A percentile compares a stretch with the other conserved stretches of the same genome.
Conservation (phyloP, 2,888 invertebrate species). For the Harmothoe impar region DNA sequence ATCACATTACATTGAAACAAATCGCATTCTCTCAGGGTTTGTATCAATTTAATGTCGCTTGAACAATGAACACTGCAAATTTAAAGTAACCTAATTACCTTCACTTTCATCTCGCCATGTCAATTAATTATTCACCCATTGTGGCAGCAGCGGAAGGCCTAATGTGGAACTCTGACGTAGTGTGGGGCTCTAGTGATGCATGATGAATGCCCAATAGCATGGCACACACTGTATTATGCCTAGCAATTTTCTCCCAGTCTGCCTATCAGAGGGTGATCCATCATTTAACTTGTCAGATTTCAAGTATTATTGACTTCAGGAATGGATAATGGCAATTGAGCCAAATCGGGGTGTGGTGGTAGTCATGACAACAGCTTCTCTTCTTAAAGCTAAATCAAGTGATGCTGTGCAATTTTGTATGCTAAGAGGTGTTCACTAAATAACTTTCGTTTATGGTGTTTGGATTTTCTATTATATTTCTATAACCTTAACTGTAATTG, state of each 20-base stretch:
- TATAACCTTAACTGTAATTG: background rate
- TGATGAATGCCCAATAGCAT: background rate
- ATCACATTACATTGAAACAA: background rate
- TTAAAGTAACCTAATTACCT: background rate
- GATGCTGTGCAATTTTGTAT: background rate
- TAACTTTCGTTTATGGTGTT: too few species aligned
- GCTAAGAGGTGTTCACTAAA: too few species aligned
- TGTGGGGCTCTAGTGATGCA: background rate
- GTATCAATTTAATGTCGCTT: background rate
- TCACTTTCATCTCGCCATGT: background rate
- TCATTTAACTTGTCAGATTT: background rate
- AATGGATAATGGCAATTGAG: background rate
- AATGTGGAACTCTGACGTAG: background rate
- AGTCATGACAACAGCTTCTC: background rate
- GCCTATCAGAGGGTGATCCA: background rate
- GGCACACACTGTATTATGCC: background rate
- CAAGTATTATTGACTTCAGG: background rate
- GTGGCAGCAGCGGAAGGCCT: background rate
- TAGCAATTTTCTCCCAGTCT: background rate
- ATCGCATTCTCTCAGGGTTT: background rate
- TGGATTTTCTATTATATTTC: background rate
- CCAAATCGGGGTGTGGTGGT: background rate
- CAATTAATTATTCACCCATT: background rate
- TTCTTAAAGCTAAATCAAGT: background rate
- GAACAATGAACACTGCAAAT: background rate